Evolutionary conservation across 2,113 vertebrate species (phyloP), one percentile per base, ranked within the genome.

Genomic region (Loxodonta africana): DNA sequence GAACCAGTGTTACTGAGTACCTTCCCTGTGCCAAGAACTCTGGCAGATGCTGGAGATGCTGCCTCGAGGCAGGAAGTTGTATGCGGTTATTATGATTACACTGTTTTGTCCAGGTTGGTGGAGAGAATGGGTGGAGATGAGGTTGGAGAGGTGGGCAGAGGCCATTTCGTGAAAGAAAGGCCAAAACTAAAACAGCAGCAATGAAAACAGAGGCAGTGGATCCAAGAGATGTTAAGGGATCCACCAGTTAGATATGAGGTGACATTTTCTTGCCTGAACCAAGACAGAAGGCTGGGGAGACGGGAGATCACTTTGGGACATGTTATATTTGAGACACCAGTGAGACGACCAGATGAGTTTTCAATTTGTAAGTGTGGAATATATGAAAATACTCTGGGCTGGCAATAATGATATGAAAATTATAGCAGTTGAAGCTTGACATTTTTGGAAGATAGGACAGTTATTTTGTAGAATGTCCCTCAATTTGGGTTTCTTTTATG

Each of bases 251-350:
- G 12, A 48, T 63, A 26, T 44, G 62, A 41, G 30, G 18, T 67
- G 88, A 44, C 60, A 48, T 20, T 82, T 69, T 94, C 82, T 92
- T 97, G 60, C 37, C 78, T 88, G 26, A 17, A 67, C 63, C 65
- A 30, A 94, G 76, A 41, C 26, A 48, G 63, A 48, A 90, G 20
- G 18, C 48, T 30, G 10, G 30, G 33, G 51, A 80, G 74, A 41
- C 1, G 3, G 33, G 46, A 78, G 41, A 44, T 81, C n/a, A 37
- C 1, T 73, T 33, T 77, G 2, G 6, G 33, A 73, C 83, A 41
- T 25, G 4, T 69, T 14, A 3, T 28, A 26, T 94, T 62, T 92
- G 46, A 94, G 41, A 91, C 7, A 41, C 28, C 21, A 65, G 37
- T 65, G 65, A 91, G 65, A 81, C 17, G 2, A 28, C 25, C 10